Evolutionary conservation across 1,140 invertebrate genomes (phyloP), one percentile per base, ranked within the genome.

Genomic region (Lethrus apterus): DNA sequence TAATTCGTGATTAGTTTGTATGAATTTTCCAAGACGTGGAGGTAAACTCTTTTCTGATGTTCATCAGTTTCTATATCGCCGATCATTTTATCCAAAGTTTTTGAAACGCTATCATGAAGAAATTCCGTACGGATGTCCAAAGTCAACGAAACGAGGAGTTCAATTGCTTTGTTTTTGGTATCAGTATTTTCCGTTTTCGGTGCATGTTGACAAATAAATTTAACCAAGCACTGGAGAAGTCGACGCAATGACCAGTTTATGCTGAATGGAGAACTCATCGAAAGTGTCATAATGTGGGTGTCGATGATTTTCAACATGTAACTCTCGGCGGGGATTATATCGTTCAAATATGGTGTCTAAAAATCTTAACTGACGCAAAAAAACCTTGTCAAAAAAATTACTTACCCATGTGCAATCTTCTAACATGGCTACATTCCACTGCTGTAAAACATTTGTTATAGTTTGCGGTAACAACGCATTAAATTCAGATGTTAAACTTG

Each of bases 321-420:
- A 56, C 80, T 88, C 61, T 92, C 88, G 0, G 82, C 80, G 15
- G 87, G 87, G 52, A 91, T 83, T 4, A 88, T 80, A 60, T 92
- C 86, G 53, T 79, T 82, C 11, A 79, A 75, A 60, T 82, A 86
- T 3, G 79, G 77, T 31, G 77, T 77, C 84, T 87, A 63, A 26
- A 72, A 72, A 26, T 26, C n/a, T 26, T 26, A 26, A 7, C 5
- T 26, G n/a, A 26, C n/a, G 24, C 24, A 26, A n/a, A n/a, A n/a
- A n/a, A n/a, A n/a, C n/a, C n/a, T 26, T 4, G 18, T 7, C n/a
- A 46, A 31, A 41, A 44, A 35, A 14, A 19, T 17, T 35, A 59
- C 59, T 58, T 42, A 73, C 68, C 54, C 46, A 54, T 41, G 55
- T 56, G 34, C 58, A 51, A 33, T 64, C 60, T 31, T 65, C 60